These are phyloP conservation scores for Notospermus geniculatus DNA, from an alignment of 1,140 invertebrate species.

Conservation along the genomic window DNA sequence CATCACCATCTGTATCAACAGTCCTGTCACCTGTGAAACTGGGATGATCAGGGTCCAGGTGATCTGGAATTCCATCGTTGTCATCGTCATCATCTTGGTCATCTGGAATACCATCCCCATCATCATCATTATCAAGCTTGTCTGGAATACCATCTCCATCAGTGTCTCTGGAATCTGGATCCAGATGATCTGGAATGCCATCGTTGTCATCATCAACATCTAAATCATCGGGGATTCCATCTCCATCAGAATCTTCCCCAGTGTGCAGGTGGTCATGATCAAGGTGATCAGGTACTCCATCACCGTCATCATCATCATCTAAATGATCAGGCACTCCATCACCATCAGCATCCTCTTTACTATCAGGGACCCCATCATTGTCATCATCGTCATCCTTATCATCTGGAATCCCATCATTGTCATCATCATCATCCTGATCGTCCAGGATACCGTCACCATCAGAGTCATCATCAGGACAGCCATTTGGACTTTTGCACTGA, in stretches of 20 bases:
- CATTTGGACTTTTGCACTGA: slow-evolving; percentile 21
- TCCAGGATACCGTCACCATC: slow-evolving; percentile 43
- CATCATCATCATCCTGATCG: slow-evolving; percentile 35
- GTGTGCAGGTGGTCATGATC: slow-evolving; percentile 30
- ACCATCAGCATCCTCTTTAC: slow-evolving; percentile 38
- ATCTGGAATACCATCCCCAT: slow-evolving; percentile 28
- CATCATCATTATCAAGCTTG: slow-evolving; percentile 19
- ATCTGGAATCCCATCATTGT: slow-evolving; percentile 32
- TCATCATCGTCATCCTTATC: slow-evolving; percentile 39
- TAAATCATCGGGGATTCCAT: slow-evolving; percentile 44
- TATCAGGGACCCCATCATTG: slow-evolving; percentile 45
- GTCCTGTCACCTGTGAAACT: slow-evolving; percentile 35
- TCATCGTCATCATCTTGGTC: slow-evolving; percentile 36
- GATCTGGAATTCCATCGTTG: slow-evolving; percentile 43
- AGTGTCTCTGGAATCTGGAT: slow-evolving; percentile 20
- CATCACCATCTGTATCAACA: slow-evolving; percentile 38
- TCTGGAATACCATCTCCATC: slow-evolving; percentile 29
- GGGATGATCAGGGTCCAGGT: slow-evolving; percentile 36
- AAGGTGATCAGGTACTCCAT: slow-evolving; percentile 25
- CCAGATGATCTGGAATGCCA: slow-evolving; percentile 17
- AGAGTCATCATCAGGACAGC: slow-evolving; percentile 30
- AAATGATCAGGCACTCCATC: slow-evolving; percentile 46
- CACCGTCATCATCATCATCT: slow-evolving; percentile 33
- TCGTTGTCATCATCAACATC: slow-evolving; percentile 12
- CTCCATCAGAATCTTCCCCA: slow-evolving; percentile 38